Conservation (phyloP, 2,888 invertebrate species). For the Amphipyra berbera region DNA sequence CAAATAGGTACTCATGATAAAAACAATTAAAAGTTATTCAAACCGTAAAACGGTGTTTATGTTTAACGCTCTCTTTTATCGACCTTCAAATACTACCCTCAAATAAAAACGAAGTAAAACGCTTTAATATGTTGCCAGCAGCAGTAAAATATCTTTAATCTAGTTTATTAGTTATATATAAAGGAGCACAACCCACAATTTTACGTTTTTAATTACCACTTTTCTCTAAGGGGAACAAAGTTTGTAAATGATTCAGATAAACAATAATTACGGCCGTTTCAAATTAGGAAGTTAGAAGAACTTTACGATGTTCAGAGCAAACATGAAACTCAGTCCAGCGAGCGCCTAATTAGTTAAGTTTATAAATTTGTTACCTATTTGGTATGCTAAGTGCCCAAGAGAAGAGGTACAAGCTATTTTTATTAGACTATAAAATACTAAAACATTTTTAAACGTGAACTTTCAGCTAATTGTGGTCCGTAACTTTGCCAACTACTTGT, state of each 20-base stretch:
- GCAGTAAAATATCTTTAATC: slow-evolving; percentile 45
- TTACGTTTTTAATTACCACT: slow-evolving; percentile 66
- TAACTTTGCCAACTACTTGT: slow-evolving; percentile 13
- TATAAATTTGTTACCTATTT: slow-evolving; percentile 88
- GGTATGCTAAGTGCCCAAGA: slow-evolving; percentile 82
- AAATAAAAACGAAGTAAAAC: slow-evolving; percentile 27
- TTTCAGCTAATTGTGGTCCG: slow-evolving; percentile 33
- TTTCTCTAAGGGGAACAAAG: slow-evolving; percentile 62
- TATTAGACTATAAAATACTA: slow-evolving; percentile 62
- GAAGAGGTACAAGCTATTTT: slow-evolving; percentile 69
- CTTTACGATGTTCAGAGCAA: slow-evolving; percentile 78
- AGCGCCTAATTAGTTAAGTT: slow-evolving; percentile 84
- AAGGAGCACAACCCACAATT: slow-evolving; percentile 44
- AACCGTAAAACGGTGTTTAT: slow-evolving; percentile 9
- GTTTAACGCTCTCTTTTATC: slow-evolving; percentile 5
- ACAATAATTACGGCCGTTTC: slow-evolving; percentile 79
- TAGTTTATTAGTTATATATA: slow-evolving; percentile 49
- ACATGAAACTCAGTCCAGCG: slow-evolving; percentile 80
- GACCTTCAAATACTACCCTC: slow-evolving; percentile 11
- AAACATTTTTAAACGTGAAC: slow-evolving; percentile 43
- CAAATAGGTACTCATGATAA: not conserved
- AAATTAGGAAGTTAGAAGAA: slow-evolving; percentile 82
- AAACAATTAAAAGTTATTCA: slow-evolving; percentile 2
- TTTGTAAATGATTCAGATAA: slow-evolving; percentile 73
- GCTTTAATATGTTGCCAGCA: slow-evolving; percentile 31